phyloP scores from a whole-genome alignment of 1,140 invertebrate species.

The Drosophila oshimai region DNA sequence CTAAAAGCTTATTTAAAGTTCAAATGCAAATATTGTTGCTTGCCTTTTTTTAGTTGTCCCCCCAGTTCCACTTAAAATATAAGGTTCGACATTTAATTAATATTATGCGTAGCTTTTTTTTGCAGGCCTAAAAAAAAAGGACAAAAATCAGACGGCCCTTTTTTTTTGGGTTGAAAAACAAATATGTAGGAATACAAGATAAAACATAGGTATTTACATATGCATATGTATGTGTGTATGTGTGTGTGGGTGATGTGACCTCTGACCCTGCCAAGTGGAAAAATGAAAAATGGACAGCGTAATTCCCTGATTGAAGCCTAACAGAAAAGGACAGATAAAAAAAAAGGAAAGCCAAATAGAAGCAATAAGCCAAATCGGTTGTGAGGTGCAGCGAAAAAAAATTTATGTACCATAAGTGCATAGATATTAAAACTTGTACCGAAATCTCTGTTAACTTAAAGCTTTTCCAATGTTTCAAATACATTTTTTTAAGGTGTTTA shows the following conservation, averaged over 20 bases:
- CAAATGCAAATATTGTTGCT: no score
- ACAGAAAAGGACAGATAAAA: slow-evolving; percentile 4
- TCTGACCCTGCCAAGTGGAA: slow-evolving; percentile 40
- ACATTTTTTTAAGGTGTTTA: no score
- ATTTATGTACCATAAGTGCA: no score
- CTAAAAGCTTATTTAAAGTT: no score
- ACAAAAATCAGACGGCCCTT: not conserved
- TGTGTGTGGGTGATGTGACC: slow-evolving; percentile 17
- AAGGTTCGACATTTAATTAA: slow-evolving; percentile 34
- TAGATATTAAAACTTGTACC: no score
- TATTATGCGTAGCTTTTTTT: not conserved
- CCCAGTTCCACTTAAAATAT: no score
- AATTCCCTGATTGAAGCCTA: slow-evolving; percentile 39
- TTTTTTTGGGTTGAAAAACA: slow-evolving; percentile 1
- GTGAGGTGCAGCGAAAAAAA: not conserved
- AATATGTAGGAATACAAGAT: slow-evolving; percentile 26
- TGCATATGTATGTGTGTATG: not conserved
- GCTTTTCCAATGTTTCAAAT: no score
- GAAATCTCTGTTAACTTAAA: no score
- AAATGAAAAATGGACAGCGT: slow-evolving; percentile 35
- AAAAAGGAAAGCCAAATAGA: slow-evolving; percentile 3
- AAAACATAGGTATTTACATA: slow-evolving; percentile 36
- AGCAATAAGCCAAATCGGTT: slow-evolving; percentile 10
- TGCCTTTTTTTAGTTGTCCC: no score
- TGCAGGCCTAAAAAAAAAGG: slow-evolving; percentile 14